Conservation (phyloP, 2,888 invertebrate species). For the Drosophila crucigera region DNA sequence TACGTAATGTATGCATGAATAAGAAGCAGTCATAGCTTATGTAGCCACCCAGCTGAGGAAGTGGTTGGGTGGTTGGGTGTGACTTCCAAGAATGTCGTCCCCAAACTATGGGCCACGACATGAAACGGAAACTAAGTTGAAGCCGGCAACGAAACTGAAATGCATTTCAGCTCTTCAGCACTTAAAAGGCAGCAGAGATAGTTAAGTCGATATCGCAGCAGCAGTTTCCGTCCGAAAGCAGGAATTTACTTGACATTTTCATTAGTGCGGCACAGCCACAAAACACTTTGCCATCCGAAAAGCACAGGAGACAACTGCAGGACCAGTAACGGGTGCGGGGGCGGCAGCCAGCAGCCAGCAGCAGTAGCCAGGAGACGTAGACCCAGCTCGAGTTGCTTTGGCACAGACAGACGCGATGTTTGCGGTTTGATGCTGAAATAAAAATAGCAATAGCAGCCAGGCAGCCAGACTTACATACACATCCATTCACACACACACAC, state of each 20-base stretch:
- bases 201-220: conserved; percentile 83
- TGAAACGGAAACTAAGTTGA: conserved; percentile 75
- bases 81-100: conserved; percentile 6
- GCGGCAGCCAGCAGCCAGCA: conserved; percentile 5
- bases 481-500: neutral
- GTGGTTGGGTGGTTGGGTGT: neutral
- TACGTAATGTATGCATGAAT: conserved; percentile 43
- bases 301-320: neutral
- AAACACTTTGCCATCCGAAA: conserved; percentile 70
- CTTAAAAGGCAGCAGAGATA: conserved; percentile 73
- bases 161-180: conserved; percentile 62
- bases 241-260: conserved; percentile 85
- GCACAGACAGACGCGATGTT: conserved; percentile 66
- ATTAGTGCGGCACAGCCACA: conserved; percentile 80
- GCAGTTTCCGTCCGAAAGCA: conserved; percentile 83
- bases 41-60: neutral
- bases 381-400: conserved; percentile 47
- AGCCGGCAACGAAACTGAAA: conserved; percentile 61
- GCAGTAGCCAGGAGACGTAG: conserved; percentile 17
- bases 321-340: conserved; percentile 1
- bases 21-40: conserved; percentile 10
- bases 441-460: conserved; percentile 51
- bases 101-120: conserved; percentile 54
- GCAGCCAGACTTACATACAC: conserved; percentile 10
- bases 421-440: conserved; percentile 73